These are phyloP conservation scores for Amphipyra tragopoginis DNA, from an alignment of 2,888 invertebrate species.

Conservation along the genomic window DNA sequence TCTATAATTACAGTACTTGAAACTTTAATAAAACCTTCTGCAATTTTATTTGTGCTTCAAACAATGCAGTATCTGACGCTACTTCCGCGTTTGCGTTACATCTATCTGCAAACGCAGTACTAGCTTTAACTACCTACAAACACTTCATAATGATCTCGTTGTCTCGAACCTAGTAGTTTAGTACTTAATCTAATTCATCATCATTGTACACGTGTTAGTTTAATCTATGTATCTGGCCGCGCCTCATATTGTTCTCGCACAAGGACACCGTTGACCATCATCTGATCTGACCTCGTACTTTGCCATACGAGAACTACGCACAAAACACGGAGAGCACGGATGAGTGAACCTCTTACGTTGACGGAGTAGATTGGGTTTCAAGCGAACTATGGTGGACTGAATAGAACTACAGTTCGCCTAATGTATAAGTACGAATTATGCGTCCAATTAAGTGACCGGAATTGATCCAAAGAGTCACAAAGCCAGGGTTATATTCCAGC, in stretches of 20 bases:
- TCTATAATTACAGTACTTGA: no score
- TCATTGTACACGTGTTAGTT: not conserved
- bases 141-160: no score
- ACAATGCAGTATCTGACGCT: no score
- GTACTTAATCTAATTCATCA: conserved; percentile 1
- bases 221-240: conserved; percentile 31
- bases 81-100: no score
- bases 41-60: no score
- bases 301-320: conserved; percentile 14
- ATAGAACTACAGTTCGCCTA: not conserved
- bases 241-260: conserved; percentile 49
- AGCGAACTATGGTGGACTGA: conserved; percentile 8
- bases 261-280: conserved; percentile 34
- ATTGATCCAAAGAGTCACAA: no score
- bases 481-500: no score
- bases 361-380: conserved; percentile 25
- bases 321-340: conserved; percentile 26
- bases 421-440: no score
- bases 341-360: conserved; percentile 43
- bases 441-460: no score
- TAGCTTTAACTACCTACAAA: no score
- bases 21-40: no score
- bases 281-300: conserved; percentile 36
- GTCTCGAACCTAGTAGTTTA: not conserved
- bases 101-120: no score